Conservation (phyloP, 92 coral and sea anemone species). For the Epizoanthus rinbou region DNA sequence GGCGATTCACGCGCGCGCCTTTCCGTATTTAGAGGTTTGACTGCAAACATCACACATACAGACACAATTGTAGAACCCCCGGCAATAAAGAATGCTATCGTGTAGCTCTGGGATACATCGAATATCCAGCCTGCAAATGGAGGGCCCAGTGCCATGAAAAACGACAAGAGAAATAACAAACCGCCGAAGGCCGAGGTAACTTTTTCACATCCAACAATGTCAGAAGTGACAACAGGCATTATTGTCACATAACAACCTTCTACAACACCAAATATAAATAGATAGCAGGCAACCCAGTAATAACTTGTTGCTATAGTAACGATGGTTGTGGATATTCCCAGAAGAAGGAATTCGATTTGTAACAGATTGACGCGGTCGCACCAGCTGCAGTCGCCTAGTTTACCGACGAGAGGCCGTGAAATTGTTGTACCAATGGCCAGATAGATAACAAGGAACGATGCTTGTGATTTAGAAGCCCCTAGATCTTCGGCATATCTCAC, state of each 20-base stretch:
- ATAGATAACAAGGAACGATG: constrained; percentile 28
- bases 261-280: constrained; percentile 23
- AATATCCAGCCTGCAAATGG: constrained; percentile 43
- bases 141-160: constrained; percentile 26
- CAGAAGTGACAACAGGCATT: constrained; percentile 41
- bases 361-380: constrained; percentile 11
- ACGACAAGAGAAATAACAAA: constrained; percentile 22
- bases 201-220: constrained; percentile 27
- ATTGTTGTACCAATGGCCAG: constrained; percentile 32
- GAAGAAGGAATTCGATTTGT: constrained; percentile 27
- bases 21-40: not conserved
- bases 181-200: constrained; percentile 28
- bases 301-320: constrained; percentile 37
- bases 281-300: constrained; percentile 35
- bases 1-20: not conserved
- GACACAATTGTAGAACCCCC: constrained; percentile 16
- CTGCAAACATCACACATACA: constrained; percentile 12
- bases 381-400: constrained; percentile 18
- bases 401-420: constrained; percentile 10
- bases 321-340: constrained; percentile 34
- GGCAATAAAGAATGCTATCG: constrained; percentile 25
- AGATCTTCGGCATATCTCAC: constrained; percentile 32
- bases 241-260: constrained; percentile 37
- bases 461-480: constrained; percentile 31
- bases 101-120: constrained; percentile 20